A percentile compares a stretch with the other conserved stretches of the same genome.
These are phyloP conservation scores for Formica aserva DNA, from an alignment of 2,888 invertebrate genomes.

Conservation along the genomic window DNA sequence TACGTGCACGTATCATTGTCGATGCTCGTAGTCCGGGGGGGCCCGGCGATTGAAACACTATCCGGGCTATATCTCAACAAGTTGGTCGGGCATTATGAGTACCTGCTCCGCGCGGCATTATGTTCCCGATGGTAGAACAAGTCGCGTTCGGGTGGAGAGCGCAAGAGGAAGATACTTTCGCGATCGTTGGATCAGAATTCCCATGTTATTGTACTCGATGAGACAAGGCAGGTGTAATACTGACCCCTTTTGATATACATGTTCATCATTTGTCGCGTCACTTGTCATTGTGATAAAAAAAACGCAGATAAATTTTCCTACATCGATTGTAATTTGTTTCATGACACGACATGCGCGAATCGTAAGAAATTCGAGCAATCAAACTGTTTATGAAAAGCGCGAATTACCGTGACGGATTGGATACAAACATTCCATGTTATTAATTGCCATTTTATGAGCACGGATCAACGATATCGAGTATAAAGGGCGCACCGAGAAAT, in stretches of 20 bases:
- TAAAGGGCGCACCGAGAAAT: conserved; percentile 3
- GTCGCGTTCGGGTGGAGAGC: conserved; percentile 44
- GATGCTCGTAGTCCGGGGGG: conserved; percentile 79
- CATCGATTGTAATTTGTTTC: neutral
- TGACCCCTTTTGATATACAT: conserved; percentile 65
- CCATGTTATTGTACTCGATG: conserved; percentile 82
- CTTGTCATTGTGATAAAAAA: conserved; percentile 53
- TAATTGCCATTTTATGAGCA: conserved; percentile 41
- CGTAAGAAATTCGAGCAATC: neutral
- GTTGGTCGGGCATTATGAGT: conserved; percentile 84
- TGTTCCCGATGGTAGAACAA: conserved; percentile 72
- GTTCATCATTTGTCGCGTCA: conserved; percentile 58
- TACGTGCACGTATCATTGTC: conserved; percentile 81
- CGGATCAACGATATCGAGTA: neutral
- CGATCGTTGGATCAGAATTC: conserved; percentile 81
- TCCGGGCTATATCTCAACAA: conserved; percentile 85
- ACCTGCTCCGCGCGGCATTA: conserved; percentile 83
- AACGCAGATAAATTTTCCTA: conserved; percentile 39
- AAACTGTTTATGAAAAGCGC: conserved; percentile 8
- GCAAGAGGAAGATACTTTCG: conserved; percentile 61
- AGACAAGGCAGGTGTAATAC: conserved; percentile 76
- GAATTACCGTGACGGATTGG: conserved; percentile 9
- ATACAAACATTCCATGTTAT: conserved; percentile 26
- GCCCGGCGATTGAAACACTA: conserved; percentile 84
- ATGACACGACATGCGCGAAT: neutral